Percentiles rank a stretch among this genome's conserved stretches.
Evolutionary conservation across 2,797 vertebrate species (phyloP).

Genomic region (Squalus acanthias): DNA sequence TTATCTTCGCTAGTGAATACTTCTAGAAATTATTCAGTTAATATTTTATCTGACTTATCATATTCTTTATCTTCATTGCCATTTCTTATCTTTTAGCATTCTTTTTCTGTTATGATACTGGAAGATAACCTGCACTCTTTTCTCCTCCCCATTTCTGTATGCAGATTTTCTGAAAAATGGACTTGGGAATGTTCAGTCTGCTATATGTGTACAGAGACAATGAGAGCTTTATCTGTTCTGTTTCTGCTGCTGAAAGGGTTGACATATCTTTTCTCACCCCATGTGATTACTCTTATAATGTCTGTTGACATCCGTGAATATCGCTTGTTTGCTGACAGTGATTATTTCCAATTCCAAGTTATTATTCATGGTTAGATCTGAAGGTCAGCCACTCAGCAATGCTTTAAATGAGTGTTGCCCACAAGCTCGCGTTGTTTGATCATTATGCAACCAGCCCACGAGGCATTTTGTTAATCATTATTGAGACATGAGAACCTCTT

Average conservation of each 20-base stretch:
- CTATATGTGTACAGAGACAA: background rate
- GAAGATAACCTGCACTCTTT: background rate
- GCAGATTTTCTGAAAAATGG: background rate
- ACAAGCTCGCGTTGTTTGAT: background rate
- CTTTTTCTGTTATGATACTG: background rate
- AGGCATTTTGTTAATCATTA: background rate
- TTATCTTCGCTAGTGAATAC: background rate
- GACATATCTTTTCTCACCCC: background rate
- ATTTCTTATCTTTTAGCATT: background rate
- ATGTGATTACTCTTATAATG: background rate
- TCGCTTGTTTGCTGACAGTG: background rate
- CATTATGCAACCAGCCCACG: too few relatives aligned
- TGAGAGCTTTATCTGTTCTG: background rate
- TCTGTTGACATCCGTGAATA: background rate
- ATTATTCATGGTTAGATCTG: background rate
- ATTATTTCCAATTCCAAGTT: constrained; percentile 2
- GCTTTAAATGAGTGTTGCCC: background rate
- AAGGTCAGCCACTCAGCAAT: constrained; percentile 3
- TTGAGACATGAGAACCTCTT: background rate
- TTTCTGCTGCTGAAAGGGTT: background rate
- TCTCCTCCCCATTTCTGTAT: background rate
- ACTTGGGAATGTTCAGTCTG: background rate
- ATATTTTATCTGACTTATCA: background rate
- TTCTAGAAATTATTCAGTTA: background rate
- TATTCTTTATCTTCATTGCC: background rate